Percentiles rank a stretch among this genome's conserved stretches.
These are phyloP conservation scores for Agrotis puta DNA, from an alignment of 2,888 invertebrate species.

Conservation along the genomic window DNA sequence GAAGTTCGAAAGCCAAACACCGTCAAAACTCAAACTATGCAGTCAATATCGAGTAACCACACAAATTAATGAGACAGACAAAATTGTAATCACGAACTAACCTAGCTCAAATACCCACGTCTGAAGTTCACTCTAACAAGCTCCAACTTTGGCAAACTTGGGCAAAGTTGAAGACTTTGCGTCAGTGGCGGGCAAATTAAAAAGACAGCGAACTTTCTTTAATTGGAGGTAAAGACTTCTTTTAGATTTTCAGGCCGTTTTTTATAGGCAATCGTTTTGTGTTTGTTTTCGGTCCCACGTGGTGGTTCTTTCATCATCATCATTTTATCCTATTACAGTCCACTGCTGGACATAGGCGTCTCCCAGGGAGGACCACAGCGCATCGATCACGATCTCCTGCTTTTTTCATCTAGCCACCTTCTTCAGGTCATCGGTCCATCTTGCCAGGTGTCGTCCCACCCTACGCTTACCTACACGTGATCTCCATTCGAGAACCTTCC, in stretches of 20 bases:
- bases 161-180: constrained; percentile 44
- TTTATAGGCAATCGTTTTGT: constrained; percentile 36
- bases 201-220: constrained; percentile 62
- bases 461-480: too few species aligned
- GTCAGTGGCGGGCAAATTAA: constrained; percentile 60
- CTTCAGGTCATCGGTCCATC: too few species aligned
- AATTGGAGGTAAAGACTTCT: constrained; percentile 53
- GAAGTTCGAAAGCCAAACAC: constrained; percentile 35
- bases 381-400: too few species aligned
- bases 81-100: constrained; percentile 58
- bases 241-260: constrained; percentile 35
- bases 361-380: too few species aligned
- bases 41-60: constrained; percentile 44
- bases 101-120: constrained; percentile 54
- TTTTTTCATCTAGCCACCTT: too few species aligned
- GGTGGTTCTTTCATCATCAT: too few species aligned
- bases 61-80: constrained; percentile 58
- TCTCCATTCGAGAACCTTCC: too few species aligned
- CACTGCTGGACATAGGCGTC: too few species aligned
- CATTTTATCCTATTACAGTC: too few species aligned
- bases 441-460: too few species aligned
- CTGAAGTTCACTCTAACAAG: constrained; percentile 59
- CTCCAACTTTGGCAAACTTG: constrained; percentile 51
- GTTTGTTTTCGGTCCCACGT: constrained; percentile 20
- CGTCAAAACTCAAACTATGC: constrained; percentile 44